A percentile compares a stretch with the other conserved stretches of the same genome.
Evolutionary conservation across 2,888 invertebrate species (phyloP).

Genomic region (Conops quadrifasciatus): DNA sequence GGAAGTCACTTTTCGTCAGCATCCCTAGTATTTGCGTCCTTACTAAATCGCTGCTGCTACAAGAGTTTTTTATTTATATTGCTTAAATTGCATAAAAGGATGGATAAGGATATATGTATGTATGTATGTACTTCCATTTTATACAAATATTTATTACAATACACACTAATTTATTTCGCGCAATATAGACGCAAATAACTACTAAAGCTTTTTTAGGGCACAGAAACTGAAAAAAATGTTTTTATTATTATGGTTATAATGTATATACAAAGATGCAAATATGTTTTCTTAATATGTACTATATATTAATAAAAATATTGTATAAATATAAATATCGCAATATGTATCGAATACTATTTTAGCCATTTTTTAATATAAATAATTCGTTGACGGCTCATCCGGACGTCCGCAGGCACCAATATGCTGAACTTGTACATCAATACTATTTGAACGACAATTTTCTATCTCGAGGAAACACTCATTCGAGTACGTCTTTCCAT

Average conservation of each 20-base stretch:
- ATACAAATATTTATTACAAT: too few species aligned
- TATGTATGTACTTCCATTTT: too few species aligned
- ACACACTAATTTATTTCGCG: too few species aligned
- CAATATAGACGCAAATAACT: conserved; percentile 39
- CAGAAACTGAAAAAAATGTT: too few species aligned
- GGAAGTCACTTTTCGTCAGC: too few species aligned
- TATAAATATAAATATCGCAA: conserved; percentile 19
- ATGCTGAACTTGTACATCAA: conserved; percentile 78
- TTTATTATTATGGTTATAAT: conserved; percentile 2
- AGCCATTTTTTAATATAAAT: conserved; percentile 72
- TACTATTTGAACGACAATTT: conserved; percentile 80
- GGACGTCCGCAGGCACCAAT: conserved; percentile 88
- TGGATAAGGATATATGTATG: too few species aligned
- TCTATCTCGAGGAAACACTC: conserved; percentile 91
- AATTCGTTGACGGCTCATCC: conserved; percentile 86
- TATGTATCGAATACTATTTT: conserved; percentile 33
- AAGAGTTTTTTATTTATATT: too few species aligned
- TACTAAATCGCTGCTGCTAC: too few species aligned
- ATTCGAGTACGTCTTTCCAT: conserved; percentile 92
- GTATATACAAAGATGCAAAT: conserved; percentile 9
- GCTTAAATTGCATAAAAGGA: too few species aligned
- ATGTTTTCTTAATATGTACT: conserved; percentile 9
- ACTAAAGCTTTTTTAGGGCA: conserved; percentile 28
- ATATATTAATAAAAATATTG: conserved; percentile 13
- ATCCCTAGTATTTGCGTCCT: too few species aligned